Conservation (phyloP, 92 coral and sea anemone genomes). For the Porites rus region DNA sequence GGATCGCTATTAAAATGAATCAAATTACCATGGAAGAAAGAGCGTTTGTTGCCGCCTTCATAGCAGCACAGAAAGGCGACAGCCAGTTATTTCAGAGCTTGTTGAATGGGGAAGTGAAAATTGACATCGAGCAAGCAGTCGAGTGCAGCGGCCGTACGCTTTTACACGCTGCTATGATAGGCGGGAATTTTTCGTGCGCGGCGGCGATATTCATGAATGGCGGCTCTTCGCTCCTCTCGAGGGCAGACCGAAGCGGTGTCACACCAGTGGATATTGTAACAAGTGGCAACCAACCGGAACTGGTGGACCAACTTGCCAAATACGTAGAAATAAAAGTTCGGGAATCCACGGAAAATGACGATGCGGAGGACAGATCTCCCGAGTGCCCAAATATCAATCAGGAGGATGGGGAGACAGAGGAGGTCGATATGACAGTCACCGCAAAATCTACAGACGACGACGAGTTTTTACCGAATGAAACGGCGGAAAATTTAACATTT, state of each 20-base stretch:
- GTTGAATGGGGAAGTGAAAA: constrained; percentile 40
- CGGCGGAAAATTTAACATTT: constrained; percentile 43
- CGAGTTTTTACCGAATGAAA: background rate
- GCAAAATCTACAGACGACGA: background rate
- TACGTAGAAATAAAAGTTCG: constrained; percentile 50
- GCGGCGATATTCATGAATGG: constrained; percentile 58
- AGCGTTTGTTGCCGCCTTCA: constrained; percentile 69
- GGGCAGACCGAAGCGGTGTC: constrained; percentile 45
- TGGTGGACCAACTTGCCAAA: constrained; percentile 35
- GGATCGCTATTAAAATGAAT: constrained; percentile 64
- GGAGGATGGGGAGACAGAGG: background rate
- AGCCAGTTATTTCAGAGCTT: constrained; percentile 42
- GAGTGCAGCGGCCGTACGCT: constrained; percentile 64
- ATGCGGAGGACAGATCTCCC: background rate
- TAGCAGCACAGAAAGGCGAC: constrained; percentile 66
- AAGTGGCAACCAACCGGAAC: constrained; percentile 41
- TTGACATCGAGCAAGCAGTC: constrained; percentile 42
- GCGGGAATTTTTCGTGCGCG: constrained; percentile 65
- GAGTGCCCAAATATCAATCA: background rate
- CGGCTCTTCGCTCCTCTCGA: constrained; percentile 36
- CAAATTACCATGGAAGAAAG: constrained; percentile 62
- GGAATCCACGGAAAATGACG: constrained; percentile 23
- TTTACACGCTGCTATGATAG: constrained; percentile 67
- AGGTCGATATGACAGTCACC: background rate
- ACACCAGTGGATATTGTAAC: constrained; percentile 49